These are phyloP conservation scores for Taxidea taxus DNA, from an alignment of 2,113 vertebrate genomes.

Conservation along the genomic window DNA sequence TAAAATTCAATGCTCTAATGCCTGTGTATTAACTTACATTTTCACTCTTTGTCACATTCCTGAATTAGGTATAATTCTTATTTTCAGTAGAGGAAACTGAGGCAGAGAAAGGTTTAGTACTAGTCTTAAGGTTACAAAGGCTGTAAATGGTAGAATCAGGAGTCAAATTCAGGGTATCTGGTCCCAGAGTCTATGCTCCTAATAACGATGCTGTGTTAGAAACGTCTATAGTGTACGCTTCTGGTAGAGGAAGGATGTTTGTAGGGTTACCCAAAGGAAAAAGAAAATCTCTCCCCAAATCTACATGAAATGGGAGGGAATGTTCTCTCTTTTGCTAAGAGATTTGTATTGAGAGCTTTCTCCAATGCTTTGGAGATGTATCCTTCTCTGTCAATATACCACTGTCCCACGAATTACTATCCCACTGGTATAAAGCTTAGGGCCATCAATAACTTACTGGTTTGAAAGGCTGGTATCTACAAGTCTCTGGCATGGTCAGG, in stretches of 20 bases:
- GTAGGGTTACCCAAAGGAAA: neutral
- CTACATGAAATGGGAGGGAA: neutral
- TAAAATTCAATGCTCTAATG: neutral
- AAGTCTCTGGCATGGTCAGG: slow-evolving; percentile 94
- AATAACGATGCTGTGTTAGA: neutral
- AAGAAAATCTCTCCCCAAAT: neutral
- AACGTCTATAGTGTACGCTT: neutral
- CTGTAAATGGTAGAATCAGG: neutral
- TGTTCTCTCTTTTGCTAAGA: neutral
- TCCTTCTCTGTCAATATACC: neutral
- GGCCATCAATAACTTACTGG: slow-evolving; percentile 83
- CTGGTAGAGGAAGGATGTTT: neutral
- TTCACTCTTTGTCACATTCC: neutral
- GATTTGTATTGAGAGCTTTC: neutral
- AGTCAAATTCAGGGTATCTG: neutral
- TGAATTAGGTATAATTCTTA: neutral
- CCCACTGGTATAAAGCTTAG: neutral
- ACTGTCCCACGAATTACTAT: neutral
- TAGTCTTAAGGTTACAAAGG: neutral
- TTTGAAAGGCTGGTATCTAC: slow-evolving; percentile 98
- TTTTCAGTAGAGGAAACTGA: neutral
- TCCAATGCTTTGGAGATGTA: neutral
- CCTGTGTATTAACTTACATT: neutral
- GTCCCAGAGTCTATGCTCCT: neutral
- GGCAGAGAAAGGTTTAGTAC: neutral